Base-by-base conservation (phyloP, 2,888 invertebrate species). In the Hirtodrosophila duncani region DNA sequence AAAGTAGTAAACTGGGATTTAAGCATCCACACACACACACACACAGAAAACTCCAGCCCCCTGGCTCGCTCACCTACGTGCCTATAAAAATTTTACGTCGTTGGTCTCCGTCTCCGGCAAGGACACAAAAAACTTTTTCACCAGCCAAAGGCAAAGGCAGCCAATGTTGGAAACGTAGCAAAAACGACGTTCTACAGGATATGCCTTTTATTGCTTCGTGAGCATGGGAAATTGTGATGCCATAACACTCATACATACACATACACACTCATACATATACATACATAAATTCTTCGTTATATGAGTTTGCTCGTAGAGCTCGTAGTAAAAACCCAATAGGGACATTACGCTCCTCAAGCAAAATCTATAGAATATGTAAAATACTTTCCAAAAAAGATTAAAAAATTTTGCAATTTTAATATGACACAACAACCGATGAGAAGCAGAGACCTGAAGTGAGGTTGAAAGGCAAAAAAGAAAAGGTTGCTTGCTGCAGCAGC, bases 1-100 rank as follows among this genome's bases (percentile, higher is more conserved):
- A 81, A 78, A 78, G 77, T 81, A 79, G 77, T 78, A 78, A 78
- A 81, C 82, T 80, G 77, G 79, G 81, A 79, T 78, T 78, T 78
- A 69, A 72, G 72, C 68, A 58, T 60, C 60, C 63, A 43, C 37
- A 61, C 42, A 38, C 38, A 42, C 29, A 53, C 39, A 43, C n/a
- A 9, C 23, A 36, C 33, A 29, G 26, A 52, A 30, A 31, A 38
- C 46, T 29, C 45, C 42, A 46, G 24, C 37, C 50, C 26, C 31
- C 51, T 14, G 21, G 37, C 37, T 29, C 16, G 44, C 46, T 50
- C 66, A 78, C 79, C 75, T 74, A 75, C 71, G 65, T 79, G 80
- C 71, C 77, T 68, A 80, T 81, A 78, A 78, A 81, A 78, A 71
- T 79, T 75, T 75, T 63, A 78, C 79, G 75, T 77, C 53, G 59